Percentiles rank a stretch among this genome's conserved stretches.
Evolutionary conservation across 64 coral and sea anemone species (phyloP).

Genomic region (Pocillopora damicornis): DNA sequence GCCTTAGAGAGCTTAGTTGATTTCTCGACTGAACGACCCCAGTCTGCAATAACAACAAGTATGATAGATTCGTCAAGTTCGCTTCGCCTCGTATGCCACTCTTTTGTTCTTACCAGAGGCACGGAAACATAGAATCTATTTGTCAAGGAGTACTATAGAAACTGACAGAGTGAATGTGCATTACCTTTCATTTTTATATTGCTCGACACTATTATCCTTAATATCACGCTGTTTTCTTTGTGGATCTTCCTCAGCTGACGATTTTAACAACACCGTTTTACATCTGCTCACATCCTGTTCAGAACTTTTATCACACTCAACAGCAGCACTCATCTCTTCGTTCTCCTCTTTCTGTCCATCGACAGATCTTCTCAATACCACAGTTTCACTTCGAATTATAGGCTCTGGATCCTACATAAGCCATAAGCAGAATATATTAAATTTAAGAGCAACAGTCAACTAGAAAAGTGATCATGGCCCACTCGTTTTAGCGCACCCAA

Average conservation of each 20-base stretch:
- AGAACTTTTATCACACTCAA: neutral
- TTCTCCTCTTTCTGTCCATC: conserved; percentile 15
- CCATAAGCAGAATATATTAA: too few relatives aligned
- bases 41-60: too few relatives aligned
- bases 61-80: too few relatives aligned
- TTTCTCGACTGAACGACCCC: too few relatives aligned
- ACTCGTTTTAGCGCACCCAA: too few relatives aligned
- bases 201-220: too few relatives aligned
- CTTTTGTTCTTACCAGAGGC: too few relatives aligned
- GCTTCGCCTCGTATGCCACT: too few relatives aligned
- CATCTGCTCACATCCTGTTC: neutral
- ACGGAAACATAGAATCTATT: neutral
- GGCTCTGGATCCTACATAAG: conserved; percentile 39
- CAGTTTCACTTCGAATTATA: conserved; percentile 77
- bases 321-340: neutral
- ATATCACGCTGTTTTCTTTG: neutral
- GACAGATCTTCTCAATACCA: conserved; percentile 47
- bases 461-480: too few relatives aligned
- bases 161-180: neutral
- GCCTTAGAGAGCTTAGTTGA: too few relatives aligned
- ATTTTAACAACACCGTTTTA: conserved; percentile 10
- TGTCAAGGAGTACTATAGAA: neutral
- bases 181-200: neutral
- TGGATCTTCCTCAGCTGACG: neutral
- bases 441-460: too few relatives aligned